Evolutionary conservation across 2,888 invertebrate genomes (phyloP).

Genomic region (Podabrus alpinus): DNA sequence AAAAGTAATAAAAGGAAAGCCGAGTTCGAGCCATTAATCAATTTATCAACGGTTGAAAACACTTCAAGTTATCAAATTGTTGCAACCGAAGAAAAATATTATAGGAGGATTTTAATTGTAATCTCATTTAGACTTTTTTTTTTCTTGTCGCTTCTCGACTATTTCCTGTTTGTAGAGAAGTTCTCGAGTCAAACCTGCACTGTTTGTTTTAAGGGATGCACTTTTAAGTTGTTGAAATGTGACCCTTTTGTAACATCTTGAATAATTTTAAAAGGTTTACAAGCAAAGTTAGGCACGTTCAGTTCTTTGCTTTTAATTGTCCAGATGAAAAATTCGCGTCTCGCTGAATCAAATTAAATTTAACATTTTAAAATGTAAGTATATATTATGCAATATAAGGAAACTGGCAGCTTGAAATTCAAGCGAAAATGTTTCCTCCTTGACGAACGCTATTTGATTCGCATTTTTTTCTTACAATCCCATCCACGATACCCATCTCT

Average conservation of each 20-base stretch:
- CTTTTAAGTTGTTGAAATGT: background rate
- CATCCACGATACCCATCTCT: background rate
- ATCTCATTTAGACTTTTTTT: background rate
- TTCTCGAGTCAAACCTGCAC: background rate
- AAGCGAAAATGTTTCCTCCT: background rate
- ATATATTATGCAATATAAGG: background rate
- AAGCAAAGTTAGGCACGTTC: background rate
- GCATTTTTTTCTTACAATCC: background rate
- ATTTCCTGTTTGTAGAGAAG: background rate
- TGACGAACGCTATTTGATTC: background rate
- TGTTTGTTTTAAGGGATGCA: background rate
- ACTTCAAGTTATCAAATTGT: background rate
- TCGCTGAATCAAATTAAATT: background rate
- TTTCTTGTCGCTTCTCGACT: background rate
- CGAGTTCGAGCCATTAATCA: background rate
- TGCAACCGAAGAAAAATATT: background rate
- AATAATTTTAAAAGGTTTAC: background rate
- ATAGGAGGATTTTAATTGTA: background rate
- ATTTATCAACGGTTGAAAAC: background rate
- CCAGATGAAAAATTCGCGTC: background rate
- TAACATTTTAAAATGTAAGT: background rate
- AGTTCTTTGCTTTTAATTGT: background rate
- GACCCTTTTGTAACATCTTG: background rate
- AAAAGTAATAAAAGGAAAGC: background rate
- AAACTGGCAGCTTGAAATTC: background rate